phyloP scores from a whole-genome alignment of 2,113 vertebrate genomes.

The Mungos mungo region DNA sequence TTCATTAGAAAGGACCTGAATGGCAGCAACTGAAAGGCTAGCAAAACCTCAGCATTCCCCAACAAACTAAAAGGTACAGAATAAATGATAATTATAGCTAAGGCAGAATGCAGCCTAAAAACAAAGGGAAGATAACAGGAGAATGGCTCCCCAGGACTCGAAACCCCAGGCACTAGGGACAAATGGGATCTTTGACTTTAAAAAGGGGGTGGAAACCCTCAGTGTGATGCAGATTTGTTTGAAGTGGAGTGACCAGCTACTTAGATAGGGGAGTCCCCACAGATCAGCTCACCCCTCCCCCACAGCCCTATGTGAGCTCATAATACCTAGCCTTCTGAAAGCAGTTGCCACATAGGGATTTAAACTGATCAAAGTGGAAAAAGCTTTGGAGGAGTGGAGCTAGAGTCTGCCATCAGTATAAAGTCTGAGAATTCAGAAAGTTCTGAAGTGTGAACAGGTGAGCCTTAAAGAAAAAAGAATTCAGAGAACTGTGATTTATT shows the following conservation, averaged over 20 bases:
- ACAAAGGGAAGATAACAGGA: constrained; percentile 55
- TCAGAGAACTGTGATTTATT: neutral
- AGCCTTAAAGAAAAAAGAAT: neutral
- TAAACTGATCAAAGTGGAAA: constrained; percentile 38
- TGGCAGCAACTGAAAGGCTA: neutral
- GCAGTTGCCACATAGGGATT: neutral
- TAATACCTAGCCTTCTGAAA: neutral
- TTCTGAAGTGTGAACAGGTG: neutral
- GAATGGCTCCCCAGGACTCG: constrained; percentile 48
- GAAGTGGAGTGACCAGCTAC: neutral
- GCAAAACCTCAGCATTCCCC: neutral
- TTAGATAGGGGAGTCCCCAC: neutral
- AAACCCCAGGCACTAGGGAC: constrained; percentile 11
- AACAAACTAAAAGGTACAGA: neutral
- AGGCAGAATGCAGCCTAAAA: neutral
- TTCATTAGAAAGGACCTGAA: constrained; percentile 4
- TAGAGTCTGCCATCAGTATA: neutral
- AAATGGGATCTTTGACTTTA: neutral
- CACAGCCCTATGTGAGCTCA: constrained; percentile 49
- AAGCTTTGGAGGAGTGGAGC: constrained; percentile 4
- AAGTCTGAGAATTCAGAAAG: neutral
- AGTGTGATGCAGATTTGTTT: constrained; percentile 62
- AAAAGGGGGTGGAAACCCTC: constrained; percentile 40
- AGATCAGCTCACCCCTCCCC: constrained; percentile 44
- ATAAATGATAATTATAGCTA: neutral